Evolutionary conservation across 2,888 invertebrate species (phyloP).

Genomic region (Mythimna pallens): DNA sequence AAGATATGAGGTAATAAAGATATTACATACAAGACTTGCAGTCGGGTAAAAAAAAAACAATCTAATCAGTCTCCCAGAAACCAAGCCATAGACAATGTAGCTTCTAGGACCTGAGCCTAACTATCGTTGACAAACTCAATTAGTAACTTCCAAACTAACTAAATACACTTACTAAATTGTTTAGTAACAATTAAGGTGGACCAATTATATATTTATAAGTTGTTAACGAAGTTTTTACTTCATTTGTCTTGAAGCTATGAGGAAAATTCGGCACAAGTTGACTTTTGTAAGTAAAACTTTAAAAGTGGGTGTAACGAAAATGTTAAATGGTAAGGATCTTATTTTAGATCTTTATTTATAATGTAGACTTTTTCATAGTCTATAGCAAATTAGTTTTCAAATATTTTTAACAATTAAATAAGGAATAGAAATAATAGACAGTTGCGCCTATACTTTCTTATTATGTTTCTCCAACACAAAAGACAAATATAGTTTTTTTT

Average conservation of each 20-base stretch:
- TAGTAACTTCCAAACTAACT: conserved; percentile 33
- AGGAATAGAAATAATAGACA: too few relatives aligned
- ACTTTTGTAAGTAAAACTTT: conserved; percentile 14
- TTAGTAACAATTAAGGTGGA: conserved; percentile 47
- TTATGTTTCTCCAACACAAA: too few relatives aligned
- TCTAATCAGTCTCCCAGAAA: background rate
- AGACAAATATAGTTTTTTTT: too few relatives aligned
- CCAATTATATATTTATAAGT: conserved; percentile 60
- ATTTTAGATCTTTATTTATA: background rate
- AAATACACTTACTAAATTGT: conserved; percentile 47
- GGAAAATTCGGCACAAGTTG: conserved; percentile 12
- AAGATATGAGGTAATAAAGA: too few relatives aligned
- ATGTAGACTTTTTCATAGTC: too few relatives aligned
- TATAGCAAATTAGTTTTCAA: too few relatives aligned
- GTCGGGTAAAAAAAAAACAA: background rate
- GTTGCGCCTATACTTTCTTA: too few relatives aligned
- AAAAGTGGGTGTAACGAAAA: background rate
- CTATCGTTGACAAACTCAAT: conserved; percentile 44
- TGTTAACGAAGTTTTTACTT: conserved; percentile 26
- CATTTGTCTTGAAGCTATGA: conserved; percentile 15
- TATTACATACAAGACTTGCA: too few relatives aligned
- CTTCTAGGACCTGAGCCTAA: background rate
- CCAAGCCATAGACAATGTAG: background rate
- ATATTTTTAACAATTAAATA: too few relatives aligned
- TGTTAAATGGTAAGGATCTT: background rate